Percentiles rank a stretch among this genome's conserved stretches.
Evolutionary conservation across 2,797 vertebrate genomes (phyloP).

Genomic region (Esox masquinongy): DNA sequence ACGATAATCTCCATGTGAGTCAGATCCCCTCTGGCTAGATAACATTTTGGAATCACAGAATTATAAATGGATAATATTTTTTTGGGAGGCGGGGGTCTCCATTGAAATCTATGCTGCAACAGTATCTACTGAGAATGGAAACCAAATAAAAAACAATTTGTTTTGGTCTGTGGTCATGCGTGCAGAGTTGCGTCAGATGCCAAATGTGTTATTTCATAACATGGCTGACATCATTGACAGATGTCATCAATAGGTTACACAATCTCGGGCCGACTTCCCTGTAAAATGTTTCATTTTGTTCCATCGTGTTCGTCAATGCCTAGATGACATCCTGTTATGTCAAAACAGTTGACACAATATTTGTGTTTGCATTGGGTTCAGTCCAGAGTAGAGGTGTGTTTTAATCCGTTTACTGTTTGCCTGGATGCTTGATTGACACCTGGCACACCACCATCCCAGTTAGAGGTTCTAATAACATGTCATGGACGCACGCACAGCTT

Average conservation of each 20-base stretch:
- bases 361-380: neutral
- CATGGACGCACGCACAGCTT: neutral
- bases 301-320: neutral
- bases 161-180: too few species aligned
- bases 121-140: too few species aligned
- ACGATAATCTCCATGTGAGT: constrained; percentile 36
- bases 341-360: neutral
- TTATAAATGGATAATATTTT: too few species aligned
- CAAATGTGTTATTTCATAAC: too few species aligned
- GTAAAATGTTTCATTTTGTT: too few species aligned
- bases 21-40: constrained; percentile 32
- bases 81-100: too few species aligned
- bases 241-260: too few species aligned
- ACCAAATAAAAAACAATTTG: too few species aligned
- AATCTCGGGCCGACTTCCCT: too few species aligned
- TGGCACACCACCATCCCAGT: neutral
- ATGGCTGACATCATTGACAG: too few species aligned
- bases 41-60: neutral
- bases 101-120: too few species aligned
- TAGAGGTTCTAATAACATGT: neutral
- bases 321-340: neutral
- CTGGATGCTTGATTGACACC: neutral
- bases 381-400: neutral
- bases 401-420: neutral
- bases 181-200: too few species aligned